Evolutionary conservation across 2,113 vertebrate genomes (phyloP).

Genomic region (Nycticryphes semicollaris): DNA sequence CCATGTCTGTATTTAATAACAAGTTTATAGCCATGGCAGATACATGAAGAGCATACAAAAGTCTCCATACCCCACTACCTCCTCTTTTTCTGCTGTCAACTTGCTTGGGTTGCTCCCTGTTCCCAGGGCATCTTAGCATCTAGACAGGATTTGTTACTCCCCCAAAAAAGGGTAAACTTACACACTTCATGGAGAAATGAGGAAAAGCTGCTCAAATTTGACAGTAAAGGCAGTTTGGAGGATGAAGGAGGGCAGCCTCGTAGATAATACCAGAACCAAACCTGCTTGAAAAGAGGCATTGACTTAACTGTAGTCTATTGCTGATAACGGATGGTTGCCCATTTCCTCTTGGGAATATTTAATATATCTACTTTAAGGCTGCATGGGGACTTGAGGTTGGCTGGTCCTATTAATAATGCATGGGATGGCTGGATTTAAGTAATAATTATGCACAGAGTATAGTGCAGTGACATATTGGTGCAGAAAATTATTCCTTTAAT

Average conservation of each 20-base stretch:
- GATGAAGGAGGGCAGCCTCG: background rate
- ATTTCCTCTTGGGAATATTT: constrained; percentile 41
- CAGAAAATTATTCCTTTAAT: constrained; percentile 44
- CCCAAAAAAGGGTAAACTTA: background rate
- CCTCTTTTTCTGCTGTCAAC: background rate
- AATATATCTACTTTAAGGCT: constrained; percentile 42
- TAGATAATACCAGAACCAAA: constrained; percentile 2
- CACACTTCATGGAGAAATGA: background rate
- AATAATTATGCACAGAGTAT: constrained; percentile 48
- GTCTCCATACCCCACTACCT: background rate
- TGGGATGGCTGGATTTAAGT: constrained; percentile 37
- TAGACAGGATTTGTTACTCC: background rate
- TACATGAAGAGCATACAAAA: background rate
- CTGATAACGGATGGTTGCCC: background rate
- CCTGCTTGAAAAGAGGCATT: background rate
- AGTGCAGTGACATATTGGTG: constrained; percentile 44
- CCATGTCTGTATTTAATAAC: background rate
- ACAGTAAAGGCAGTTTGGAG: background rate
- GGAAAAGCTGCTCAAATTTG: background rate
- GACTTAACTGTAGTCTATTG: background rate
- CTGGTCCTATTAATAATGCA: constrained; percentile 60
- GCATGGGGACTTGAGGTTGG: constrained; percentile 31
- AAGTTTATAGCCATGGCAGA: background rate
- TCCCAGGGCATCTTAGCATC: background rate
- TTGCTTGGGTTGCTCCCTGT: background rate